These are phyloP conservation scores for Oxycera nigricornis DNA, from an alignment of 2,888 invertebrate genomes.

Conservation along the genomic window DNA sequence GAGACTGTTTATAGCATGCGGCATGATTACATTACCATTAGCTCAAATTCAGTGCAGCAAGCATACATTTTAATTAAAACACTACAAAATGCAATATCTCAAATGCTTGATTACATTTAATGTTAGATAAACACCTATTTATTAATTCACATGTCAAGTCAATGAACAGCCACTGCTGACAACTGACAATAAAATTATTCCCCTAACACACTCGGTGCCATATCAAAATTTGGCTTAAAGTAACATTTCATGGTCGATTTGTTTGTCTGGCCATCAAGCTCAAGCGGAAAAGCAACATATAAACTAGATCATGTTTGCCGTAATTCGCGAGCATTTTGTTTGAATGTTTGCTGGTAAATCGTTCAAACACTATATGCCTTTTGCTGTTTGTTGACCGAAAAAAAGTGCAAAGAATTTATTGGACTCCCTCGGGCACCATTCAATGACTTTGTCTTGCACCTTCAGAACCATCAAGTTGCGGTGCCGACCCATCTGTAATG, in stretches of 20 bases:
- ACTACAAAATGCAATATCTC: neutral
- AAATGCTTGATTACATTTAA: neutral
- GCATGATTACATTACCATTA: too few relatives aligned
- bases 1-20: too few relatives aligned
- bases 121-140: neutral
- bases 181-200: conserved; percentile 26
- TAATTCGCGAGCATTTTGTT: too few relatives aligned
- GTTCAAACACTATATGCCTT: neutral
- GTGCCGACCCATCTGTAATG: neutral
- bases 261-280: neutral
- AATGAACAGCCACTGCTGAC: neutral
- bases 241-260: conserved; percentile 34
- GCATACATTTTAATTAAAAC: neutral
- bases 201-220: neutral
- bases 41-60: neutral
- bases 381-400: neutral
- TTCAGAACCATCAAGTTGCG: conserved; percentile 4
- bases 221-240: conserved; percentile 14
- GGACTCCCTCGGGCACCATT: neutral
- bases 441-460: neutral
- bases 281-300: neutral
- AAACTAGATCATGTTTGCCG: too few relatives aligned
- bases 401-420: conserved; percentile 1
- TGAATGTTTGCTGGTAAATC: neutral
- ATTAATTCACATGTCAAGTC: neutral